phyloP scores from a whole-genome alignment of 2,888 invertebrate genomes.

The Cheiracanthium punctorium region DNA sequence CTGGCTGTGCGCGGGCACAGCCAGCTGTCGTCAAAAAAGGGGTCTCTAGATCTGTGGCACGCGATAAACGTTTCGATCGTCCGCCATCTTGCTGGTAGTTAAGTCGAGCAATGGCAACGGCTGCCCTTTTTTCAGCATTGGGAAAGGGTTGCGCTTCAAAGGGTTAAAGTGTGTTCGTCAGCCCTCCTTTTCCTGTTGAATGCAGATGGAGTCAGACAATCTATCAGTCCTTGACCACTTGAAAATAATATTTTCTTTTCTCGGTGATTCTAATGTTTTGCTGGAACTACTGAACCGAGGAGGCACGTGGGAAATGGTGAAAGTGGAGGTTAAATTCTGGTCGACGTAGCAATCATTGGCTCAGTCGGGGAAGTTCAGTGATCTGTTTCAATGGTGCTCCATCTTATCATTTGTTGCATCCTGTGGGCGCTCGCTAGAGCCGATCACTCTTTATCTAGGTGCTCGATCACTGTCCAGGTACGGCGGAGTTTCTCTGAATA shows the following conservation, averaged over 20 bases:
- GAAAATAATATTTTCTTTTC: neutral
- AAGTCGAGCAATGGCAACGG: no score
- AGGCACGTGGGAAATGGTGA: neutral
- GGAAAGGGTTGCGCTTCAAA: no score
- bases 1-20: no score
- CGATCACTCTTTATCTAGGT: neutral
- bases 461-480: neutral
- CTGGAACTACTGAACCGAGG: neutral
- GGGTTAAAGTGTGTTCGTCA: no score
- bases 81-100: no score
- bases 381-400: neutral
- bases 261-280: neutral
- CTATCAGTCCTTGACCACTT: neutral
- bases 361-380: neutral
- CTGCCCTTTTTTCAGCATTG: no score
- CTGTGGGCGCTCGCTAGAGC: neutral
- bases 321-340: neutral
- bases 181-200: no score
- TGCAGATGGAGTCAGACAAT: neutral
- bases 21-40: no score
- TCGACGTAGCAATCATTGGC: neutral
- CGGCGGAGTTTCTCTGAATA: neutral
- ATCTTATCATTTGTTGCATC: constrained; percentile 9
- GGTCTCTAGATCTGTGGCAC: no score
- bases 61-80: no score